phyloP scores from a whole-genome alignment of 1,140 invertebrate genomes.

The Pseudomyrmex dendroicus region DNA sequence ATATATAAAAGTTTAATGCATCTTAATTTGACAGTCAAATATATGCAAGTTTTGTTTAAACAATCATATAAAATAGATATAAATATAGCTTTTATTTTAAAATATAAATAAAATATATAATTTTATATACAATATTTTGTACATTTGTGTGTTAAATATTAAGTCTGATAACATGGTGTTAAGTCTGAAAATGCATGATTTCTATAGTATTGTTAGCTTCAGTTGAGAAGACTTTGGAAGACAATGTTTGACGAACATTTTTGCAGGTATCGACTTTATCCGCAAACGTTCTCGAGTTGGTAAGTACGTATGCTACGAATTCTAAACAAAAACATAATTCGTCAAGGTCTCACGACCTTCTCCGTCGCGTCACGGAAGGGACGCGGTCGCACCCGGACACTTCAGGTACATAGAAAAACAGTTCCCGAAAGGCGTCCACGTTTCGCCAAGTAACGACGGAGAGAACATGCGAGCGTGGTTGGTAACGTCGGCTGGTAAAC shows the following conservation, averaged over 20 bases:
- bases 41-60: no score
- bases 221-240: slow-evolving; percentile 10
- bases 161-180: no score
- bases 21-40: no score
- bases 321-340: slow-evolving; percentile 2
- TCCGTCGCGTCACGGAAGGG: slow-evolving; percentile 33
- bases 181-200: neutral
- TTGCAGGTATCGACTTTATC: slow-evolving; percentile 48
- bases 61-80: no score
- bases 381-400: slow-evolving; percentile 65
- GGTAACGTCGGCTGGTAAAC: neutral
- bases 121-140: neutral
- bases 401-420: slow-evolving; percentile 79
- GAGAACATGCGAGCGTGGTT: slow-evolving; percentile 65
- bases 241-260: neutral
- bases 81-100: no score
- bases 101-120: neutral
- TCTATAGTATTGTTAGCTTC: slow-evolving; percentile 31
- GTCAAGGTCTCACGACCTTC: slow-evolving; percentile 25
- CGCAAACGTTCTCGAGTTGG: neutral
- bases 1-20: slow-evolving; percentile 5
- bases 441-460: slow-evolving; percentile 81
- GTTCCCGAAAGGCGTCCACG: slow-evolving; percentile 83
- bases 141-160: no score
- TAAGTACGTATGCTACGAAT: neutral